Base-by-base conservation (phyloP, 2,113 vertebrate genomes). In the Pygoscelis antarcticus region DNA sequence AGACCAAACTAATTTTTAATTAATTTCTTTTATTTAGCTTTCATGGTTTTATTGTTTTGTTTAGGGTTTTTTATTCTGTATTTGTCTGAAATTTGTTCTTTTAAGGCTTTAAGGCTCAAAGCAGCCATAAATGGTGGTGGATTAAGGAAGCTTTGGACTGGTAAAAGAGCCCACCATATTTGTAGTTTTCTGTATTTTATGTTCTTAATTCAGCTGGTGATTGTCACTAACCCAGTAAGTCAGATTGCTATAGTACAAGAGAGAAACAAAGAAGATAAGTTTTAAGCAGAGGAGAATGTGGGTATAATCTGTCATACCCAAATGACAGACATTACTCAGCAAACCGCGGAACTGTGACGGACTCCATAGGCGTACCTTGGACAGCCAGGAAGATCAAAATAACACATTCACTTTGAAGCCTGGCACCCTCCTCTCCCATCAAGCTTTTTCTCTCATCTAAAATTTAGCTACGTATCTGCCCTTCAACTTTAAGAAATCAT, bases 311-410 rank as follows among this genome's bases (percentile, higher is more conserved):
- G 38, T 38, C 29, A 34, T 23, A 81, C 34, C 14, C 8, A 83
- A 88, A 52, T 29, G 92, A 11, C 11, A 8, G 42, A 42, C 42
- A 42, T 42, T 42, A 46, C 25, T 52, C 36, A 17, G 61, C 30
- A 87, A 94, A 79, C 21, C 47, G 38, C 22, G 57, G 8, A 87
- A 61, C 16, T 44, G 57, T 64, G 81, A 76, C 47, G 66, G 64
- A 62, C 47, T 60, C 64, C 79, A 69, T 0, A 70, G 38, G 27
- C 1, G 0, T 26, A 77, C 36, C 58, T 54, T 70, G 30, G 57
- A 34, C 70, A 94, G 38, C 15, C 71, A 90, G 51, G 11, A 90
- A 69, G 72, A 94, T 79, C 75, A 94, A 94, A 97, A 93, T 62
- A 75, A 83, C 10, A 17, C 16, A 58, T 78, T 74, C 34, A 14